Evolutionary conservation across 2,888 invertebrate genomes (phyloP).

Genomic region (Macrosiphum euphorbiae): DNA sequence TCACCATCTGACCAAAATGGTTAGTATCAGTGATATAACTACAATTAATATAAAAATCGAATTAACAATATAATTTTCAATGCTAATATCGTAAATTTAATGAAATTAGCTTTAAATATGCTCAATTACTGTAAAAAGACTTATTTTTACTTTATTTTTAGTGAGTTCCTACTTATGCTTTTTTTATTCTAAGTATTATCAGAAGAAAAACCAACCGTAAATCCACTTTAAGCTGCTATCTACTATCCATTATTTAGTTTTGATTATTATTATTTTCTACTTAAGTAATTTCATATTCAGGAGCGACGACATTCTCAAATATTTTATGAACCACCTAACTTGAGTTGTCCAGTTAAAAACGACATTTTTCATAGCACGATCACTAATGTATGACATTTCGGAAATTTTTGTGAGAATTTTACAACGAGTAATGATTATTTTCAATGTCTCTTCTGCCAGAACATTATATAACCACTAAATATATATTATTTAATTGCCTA

Average conservation of each 20-base stretch:
- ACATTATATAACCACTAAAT: not conserved
- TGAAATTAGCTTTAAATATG: not conserved
- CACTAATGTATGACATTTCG: not conserved
- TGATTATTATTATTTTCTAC: not conserved
- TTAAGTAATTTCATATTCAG: not conserved
- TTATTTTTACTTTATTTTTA: not conserved
- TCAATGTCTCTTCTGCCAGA: not conserved
- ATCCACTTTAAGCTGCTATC: not conserved
- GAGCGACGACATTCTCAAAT: not conserved
- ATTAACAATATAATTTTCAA: not conserved
- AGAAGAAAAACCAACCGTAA: not conserved
- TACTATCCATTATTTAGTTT: not conserved
- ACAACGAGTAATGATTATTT: not conserved
- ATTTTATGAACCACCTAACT: not conserved
- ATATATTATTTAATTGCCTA: not conserved
- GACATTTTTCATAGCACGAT: not conserved
- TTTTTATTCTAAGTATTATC: not conserved
- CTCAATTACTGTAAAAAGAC: not conserved
- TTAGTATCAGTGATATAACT: not conserved
- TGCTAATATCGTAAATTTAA: not conserved
- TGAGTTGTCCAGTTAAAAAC: not conserved
- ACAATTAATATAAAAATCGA: not conserved
- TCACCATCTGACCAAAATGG: not conserved
- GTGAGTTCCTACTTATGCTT: not conserved
- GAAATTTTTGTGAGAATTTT: not conserved